Evolutionary conservation across 2,113 vertebrate genomes (phyloP).

Genomic region (Ochotona princeps): DNA sequence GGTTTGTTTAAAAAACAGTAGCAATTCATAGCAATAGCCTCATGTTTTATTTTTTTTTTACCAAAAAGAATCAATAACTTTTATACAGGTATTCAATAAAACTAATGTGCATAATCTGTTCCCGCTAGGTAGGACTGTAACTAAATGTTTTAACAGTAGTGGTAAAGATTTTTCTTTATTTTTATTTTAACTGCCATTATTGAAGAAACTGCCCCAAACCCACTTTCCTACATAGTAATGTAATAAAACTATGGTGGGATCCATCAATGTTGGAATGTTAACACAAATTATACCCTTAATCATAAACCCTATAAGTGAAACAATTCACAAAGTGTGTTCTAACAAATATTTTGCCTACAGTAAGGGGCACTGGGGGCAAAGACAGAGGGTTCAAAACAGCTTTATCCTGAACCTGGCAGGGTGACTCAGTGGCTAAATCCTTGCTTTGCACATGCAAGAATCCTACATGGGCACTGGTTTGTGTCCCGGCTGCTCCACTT

Average conservation of each 20-base stretch:
- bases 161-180: not conserved
- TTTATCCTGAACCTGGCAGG: not conserved
- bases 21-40: not conserved
- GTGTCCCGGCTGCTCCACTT: too few species aligned
- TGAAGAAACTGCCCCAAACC: not conserved
- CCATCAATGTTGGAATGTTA: not conserved
- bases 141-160: not conserved
- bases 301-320: slow-evolving; percentile 6
- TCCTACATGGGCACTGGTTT: too few species aligned
- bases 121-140: not conserved
- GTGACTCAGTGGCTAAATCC: too few species aligned
- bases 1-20: not conserved
- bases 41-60: not conserved
- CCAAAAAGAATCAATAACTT: not conserved
- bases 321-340: not conserved
- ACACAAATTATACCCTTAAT: slow-evolving; percentile 8
- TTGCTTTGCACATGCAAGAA: too few species aligned
- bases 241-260: not conserved
- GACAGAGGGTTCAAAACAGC: not conserved
- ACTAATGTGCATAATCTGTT: not conserved
- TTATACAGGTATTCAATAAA: not conserved
- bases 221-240: not conserved
- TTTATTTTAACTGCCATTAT: not conserved
- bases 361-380: not conserved
- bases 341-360: slow-evolving; percentile 6